Evolutionary conservation across 2,888 invertebrate species (phyloP).

Genomic region (Gari tellinella): DNA sequence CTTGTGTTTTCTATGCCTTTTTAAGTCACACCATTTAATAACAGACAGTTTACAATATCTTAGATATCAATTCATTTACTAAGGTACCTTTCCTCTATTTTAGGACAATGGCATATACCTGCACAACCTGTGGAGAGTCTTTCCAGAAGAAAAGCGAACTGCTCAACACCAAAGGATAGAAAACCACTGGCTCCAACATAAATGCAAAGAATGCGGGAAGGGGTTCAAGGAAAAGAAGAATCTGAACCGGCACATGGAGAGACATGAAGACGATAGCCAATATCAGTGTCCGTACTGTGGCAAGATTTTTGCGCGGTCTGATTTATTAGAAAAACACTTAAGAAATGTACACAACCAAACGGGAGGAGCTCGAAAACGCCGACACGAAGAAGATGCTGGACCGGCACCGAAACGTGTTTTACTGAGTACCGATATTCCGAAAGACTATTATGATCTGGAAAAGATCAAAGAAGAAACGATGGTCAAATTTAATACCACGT

Average conservation of each 20-base stretch:
- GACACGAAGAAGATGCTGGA: background rate
- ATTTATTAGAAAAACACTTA: background rate
- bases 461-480: constrained; percentile 32
- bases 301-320: background rate
- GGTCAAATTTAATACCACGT: constrained; percentile 24
- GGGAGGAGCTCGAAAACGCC: background rate
- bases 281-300: background rate
- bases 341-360: background rate
- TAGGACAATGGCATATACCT: constrained; percentile 3
- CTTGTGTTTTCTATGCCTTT: too few relatives aligned
- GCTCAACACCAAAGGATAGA: constrained; percentile 6
- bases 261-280: background rate
- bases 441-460: constrained; percentile 12
- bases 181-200: constrained; percentile 10
- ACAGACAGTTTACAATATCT: too few relatives aligned
- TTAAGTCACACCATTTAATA: too few relatives aligned
- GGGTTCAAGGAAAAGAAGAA: constrained; percentile 12
- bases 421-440: constrained; percentile 12
- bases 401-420: constrained; percentile 1
- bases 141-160: constrained; percentile 9
- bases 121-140: background rate
- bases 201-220: background rate
- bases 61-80: too few relatives aligned
- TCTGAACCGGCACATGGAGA: constrained; percentile 4
- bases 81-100: too few relatives aligned